A percentile compares a stretch with the other conserved stretches of the same genome.
phyloP scores from a whole-genome alignment of 2,113 vertebrate species.

The Haemorhous mexicanus region DNA sequence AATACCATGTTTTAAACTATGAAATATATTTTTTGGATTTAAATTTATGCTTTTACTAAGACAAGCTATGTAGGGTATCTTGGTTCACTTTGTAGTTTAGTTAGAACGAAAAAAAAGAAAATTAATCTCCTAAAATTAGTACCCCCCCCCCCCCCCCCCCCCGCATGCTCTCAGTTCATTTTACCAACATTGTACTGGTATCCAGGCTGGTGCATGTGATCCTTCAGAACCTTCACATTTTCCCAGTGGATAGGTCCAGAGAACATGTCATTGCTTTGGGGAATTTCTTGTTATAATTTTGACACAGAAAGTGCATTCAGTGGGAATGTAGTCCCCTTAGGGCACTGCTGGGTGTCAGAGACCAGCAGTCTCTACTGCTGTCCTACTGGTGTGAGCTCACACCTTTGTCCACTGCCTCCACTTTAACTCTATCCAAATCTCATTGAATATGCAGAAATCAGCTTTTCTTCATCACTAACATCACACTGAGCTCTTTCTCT shows the following conservation, averaged over 20 bases:
- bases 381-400: not conserved
- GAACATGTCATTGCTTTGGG: not conserved
- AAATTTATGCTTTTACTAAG: not conserved
- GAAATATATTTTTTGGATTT: not conserved
- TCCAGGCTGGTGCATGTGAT: not conserved
- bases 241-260: not conserved
- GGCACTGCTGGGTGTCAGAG: not conserved
- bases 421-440: not conserved
- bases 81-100: not conserved
- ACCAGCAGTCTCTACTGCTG: not conserved
- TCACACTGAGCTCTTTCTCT: not conserved
- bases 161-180: not conserved
- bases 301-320: not conserved
- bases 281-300: not conserved
- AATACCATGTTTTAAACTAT: not conserved
- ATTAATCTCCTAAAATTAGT: not conserved
- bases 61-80: not conserved
- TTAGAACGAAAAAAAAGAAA: not conserved
- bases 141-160: accelerated
- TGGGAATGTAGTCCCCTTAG: not conserved
- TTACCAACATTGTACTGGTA: not conserved
- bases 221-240: not conserved
- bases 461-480: not conserved
- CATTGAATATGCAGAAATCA: not conserved
- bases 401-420: not conserved